These are phyloP conservation scores for Nowickia ferox DNA, from an alignment of 2,888 invertebrate species.

Conservation along the genomic window DNA sequence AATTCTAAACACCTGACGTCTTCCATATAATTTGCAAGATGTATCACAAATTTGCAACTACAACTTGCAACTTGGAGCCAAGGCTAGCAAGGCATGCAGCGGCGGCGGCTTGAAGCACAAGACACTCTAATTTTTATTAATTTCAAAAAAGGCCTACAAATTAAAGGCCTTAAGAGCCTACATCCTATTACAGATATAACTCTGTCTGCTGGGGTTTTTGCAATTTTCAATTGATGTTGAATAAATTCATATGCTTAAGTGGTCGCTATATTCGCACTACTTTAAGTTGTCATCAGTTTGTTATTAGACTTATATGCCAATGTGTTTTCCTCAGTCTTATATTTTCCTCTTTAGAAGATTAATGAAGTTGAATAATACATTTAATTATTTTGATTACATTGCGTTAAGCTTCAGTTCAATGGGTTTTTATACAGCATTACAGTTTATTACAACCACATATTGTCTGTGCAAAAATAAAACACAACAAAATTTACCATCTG, in stretches of 20 bases:
- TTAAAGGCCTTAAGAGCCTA: neutral
- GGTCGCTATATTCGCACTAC: constrained; percentile 17
- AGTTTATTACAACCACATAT: neutral
- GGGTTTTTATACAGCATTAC: constrained; percentile 25
- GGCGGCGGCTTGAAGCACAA: too few species aligned
- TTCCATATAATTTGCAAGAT: too few species aligned
- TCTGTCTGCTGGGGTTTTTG: neutral
- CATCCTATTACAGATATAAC: too few species aligned
- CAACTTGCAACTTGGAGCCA: too few species aligned
- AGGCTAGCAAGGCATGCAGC: too few species aligned
- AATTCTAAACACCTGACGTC: too few species aligned
- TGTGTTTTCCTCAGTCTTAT: constrained; percentile 11
- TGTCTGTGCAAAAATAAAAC: neutral
- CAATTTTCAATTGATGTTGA: neutral
- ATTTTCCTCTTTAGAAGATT: constrained; percentile 69
- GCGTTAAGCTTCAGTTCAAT: constrained; percentile 56
- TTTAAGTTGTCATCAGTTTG: constrained; percentile 49
- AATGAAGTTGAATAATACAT: constrained; percentile 77
- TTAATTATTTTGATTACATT: constrained; percentile 76
- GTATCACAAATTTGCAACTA: too few species aligned
- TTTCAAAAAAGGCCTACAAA: neutral
- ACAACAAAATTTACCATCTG: constrained; percentile 29
- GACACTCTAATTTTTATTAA: too few species aligned
- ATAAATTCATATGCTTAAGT: neutral
- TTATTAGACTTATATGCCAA: constrained; percentile 4